Evolutionary conservation across 2,888 invertebrate genomes (phyloP), one percentile per base, ranked within the genome.

Genomic region (Adelognathus sp.): DNA sequence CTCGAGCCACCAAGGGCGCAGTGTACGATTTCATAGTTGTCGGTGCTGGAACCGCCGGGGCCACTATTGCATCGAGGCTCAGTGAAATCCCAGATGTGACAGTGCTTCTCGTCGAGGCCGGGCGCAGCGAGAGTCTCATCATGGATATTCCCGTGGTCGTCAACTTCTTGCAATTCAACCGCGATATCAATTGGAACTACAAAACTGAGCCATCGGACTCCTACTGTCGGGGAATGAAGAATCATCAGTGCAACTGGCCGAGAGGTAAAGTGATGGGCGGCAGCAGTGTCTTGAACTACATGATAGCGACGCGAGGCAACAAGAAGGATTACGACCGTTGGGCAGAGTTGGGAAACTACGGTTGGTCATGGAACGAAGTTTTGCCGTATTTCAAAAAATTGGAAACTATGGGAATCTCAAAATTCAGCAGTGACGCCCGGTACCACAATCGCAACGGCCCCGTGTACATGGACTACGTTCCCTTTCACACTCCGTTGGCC

Each of bases 331-430:
- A n/a, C n/a, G n/a, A n/a, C n/a, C n/a, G n/a, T n/a, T n/a, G n/a
- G n/a, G n/a, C n/a, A n/a, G n/a, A n/a, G n/a, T n/a, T 94, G 86
- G 97, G 96, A 0, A 96, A 96, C 87, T 90, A 93, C 0, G 96
- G 95, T 0, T 96, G 96, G 96, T 93, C 95, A 58, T 96, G 94
- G 92, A 91, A 94, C 27, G 94, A 96, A 21, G 95, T 96, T 0
- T 88, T 96, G 14, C 95, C 95, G 0, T 96, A 96, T 87, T 97
- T 96, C 88, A 95, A 95, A 87, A 97, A 96, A 91, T 92, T 96
- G 27, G 97, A 97, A 91, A 95, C 95, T 76, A 94, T 94, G 33
- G 93, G 93, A 74, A 94, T 96, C 7, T 81, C 81, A 0, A 76
- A 82, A 4, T 50, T 83, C 24, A 36, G 54, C 11, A 36, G 63